Conservation (phyloP, 2,113 vertebrate genomes). For the Lophotis ruficrista region DNA sequence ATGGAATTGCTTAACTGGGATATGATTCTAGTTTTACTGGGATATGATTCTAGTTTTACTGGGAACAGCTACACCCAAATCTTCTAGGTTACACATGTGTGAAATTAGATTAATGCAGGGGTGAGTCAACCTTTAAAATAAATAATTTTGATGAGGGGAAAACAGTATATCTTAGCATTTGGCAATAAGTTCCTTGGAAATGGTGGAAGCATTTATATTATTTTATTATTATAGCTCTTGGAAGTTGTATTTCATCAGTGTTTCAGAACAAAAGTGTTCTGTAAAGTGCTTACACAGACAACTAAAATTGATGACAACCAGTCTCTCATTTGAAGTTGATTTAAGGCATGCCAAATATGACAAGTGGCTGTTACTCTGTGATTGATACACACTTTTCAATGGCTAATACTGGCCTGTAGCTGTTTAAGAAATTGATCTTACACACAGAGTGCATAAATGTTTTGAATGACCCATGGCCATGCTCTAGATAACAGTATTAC, state of each 20-base stretch:
- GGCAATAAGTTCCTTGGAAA: not conserved
- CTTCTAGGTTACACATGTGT: not conserved
- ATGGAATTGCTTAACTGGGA: not conserved
- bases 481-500: slow-evolving; percentile 8
- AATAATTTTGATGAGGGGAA: not conserved
- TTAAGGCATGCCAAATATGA: not conserved
- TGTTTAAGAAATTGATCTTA: slow-evolving; percentile 37
- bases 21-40: not conserved
- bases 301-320: slow-evolving; percentile 1
- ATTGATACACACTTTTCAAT: slow-evolving; percentile 13
- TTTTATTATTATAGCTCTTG: not conserved
- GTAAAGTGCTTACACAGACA: slow-evolving; percentile 5
- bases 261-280: slow-evolving; percentile 3
- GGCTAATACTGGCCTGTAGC: not conserved
- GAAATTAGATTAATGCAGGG: not conserved
- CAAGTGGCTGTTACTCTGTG: slow-evolving; percentile 1
- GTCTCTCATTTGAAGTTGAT: slow-evolving; percentile 3
- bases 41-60: not conserved
- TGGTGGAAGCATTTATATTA: not conserved
- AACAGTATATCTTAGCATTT: not conserved
- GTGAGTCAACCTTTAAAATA: not conserved
- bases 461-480: not conserved
- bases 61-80: not conserved
- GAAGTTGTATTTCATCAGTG: not conserved
- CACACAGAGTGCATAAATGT: slow-evolving; percentile 17